phyloP scores from a whole-genome alignment of 1,140 invertebrate genomes.

The Trachelipus rathkii region DNA sequence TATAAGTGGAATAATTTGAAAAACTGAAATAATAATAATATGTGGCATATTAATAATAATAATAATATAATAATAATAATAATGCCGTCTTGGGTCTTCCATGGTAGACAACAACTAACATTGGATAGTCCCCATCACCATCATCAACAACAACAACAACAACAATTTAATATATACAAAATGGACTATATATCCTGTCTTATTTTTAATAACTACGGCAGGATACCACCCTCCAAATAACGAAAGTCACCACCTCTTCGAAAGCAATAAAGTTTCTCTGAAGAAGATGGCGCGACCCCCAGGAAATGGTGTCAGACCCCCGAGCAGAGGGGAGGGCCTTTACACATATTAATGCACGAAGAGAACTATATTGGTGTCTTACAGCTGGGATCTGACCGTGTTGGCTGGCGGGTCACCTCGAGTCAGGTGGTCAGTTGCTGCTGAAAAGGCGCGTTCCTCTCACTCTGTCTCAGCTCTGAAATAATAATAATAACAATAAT shows the following conservation, averaged over 20 bases:
- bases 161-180: neutral
- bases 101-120: no score
- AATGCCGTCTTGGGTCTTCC: no score
- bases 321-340: neutral
- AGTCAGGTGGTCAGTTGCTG: neutral
- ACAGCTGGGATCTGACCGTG: neutral
- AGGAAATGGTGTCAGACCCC: neutral
- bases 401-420: neutral
- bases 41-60: no score
- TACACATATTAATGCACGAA: neutral
- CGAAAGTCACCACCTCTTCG: neutral
- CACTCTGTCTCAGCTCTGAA: neutral
- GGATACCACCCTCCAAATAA: neutral
- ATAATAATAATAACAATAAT: neutral
- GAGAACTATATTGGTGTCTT: neutral
- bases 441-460: neutral
- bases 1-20: no score
- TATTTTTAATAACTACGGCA: neutral
- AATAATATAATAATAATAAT: no score
- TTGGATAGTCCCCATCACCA: no score
- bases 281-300: neutral
- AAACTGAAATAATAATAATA: no score
- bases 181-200: neutral
- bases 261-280: neutral
- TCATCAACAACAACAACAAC: no score